Percentiles rank a stretch among this genome's conserved stretches.
Conservation (phyloP, 2,113 vertebrate species). For the Nothocercus nigrocapillus region DNA sequence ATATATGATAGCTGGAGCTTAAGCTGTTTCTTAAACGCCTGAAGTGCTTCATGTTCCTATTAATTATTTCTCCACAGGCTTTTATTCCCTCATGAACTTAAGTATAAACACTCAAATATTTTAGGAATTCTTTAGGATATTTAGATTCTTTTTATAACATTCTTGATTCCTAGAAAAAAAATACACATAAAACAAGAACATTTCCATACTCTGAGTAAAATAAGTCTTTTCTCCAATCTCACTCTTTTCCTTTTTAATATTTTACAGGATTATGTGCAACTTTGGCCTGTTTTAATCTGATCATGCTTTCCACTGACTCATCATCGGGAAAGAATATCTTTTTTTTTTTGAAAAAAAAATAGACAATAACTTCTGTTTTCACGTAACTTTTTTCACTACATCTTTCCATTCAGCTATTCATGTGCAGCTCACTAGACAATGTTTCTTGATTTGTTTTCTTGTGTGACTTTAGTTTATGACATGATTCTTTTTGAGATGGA, state of each 20-base stretch:
- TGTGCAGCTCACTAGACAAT: background rate
- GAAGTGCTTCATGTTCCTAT: background rate
- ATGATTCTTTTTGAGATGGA: background rate
- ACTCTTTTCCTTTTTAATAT: background rate
- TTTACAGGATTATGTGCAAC: background rate
- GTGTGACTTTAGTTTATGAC: background rate
- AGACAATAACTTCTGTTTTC: background rate
- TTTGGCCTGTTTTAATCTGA: background rate
- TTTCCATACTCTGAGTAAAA: background rate
- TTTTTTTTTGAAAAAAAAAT: background rate
- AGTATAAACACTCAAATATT: background rate
- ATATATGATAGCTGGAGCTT: background rate
- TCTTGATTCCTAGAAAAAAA: background rate
- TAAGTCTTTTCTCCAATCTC: background rate
- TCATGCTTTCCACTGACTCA: background rate
- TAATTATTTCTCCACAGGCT: background rate
- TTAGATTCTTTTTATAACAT: background rate
- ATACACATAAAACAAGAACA: background rate
- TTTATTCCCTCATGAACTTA: background rate
- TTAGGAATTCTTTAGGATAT: background rate
- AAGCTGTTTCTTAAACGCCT: background rate
- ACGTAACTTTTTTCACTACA: background rate
- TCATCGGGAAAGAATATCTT: background rate
- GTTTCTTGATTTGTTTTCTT: background rate
- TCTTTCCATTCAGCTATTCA: background rate